These are phyloP conservation scores for Montipora foliosa DNA, from an alignment of 64 coral and sea anemone species.

Conservation along the genomic window DNA sequence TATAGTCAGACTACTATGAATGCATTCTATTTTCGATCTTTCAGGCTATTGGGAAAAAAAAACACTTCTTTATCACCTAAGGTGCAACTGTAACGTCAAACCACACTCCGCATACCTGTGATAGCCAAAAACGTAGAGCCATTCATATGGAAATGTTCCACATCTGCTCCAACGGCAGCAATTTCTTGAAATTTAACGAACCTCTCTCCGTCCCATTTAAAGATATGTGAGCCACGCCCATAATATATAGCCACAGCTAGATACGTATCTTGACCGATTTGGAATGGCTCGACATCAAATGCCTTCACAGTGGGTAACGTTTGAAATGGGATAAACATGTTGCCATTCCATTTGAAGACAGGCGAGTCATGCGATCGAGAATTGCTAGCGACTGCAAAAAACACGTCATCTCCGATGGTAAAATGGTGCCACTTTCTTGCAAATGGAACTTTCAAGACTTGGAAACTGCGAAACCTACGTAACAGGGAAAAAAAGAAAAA, in stretches of 20 bases:
- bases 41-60: too few relatives aligned
- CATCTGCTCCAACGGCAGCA: constrained; percentile 73
- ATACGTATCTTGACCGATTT: constrained; percentile 64
- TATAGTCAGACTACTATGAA: too few relatives aligned
- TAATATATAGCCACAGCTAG: constrained; percentile 78
- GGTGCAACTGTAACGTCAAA: background rate
- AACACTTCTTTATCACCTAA: too few relatives aligned
- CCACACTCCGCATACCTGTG: constrained; percentile 54
- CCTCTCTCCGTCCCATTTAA: constrained; percentile 84
- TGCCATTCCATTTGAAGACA: constrained; percentile 80
- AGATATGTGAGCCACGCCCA: constrained; percentile 73
- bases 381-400: constrained; percentile 79
- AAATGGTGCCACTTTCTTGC: constrained; percentile 88
- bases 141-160: constrained; percentile 82
- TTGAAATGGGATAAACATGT: constrained; percentile 75
- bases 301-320: constrained; percentile 66
- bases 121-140: constrained; percentile 77
- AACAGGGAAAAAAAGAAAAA: background rate
- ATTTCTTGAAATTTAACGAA: constrained; percentile 90
- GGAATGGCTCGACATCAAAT: constrained; percentile 86
- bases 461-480: constrained; percentile 76
- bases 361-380: constrained; percentile 63
- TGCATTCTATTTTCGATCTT: too few relatives aligned
- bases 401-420: constrained; percentile 70
- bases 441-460: constrained; percentile 76